A percentile compares a stretch with the other conserved stretches of the same genome.
These are phyloP conservation scores for Nudaria mundana DNA, from an alignment of 2,888 invertebrate genomes.

Conservation along the genomic window DNA sequence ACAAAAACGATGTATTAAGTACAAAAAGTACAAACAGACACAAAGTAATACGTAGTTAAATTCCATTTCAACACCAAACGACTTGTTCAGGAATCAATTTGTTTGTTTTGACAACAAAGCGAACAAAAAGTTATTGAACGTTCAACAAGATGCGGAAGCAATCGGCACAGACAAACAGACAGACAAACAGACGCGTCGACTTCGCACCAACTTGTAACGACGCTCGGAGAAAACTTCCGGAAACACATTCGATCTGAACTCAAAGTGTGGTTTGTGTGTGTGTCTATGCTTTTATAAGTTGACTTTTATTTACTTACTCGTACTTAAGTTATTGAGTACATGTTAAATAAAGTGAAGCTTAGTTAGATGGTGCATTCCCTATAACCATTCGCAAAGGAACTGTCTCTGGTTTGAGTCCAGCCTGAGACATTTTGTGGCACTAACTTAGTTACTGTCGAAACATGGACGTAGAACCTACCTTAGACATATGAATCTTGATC, in stretches of 20 bases:
- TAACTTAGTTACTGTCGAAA: no score
- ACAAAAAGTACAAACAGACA: no score
- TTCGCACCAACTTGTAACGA: neutral
- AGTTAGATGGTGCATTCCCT: no score
- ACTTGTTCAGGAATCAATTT: neutral
- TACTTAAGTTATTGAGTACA: no score
- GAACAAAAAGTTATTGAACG: neutral
- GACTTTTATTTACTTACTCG: no score
- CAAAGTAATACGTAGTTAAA: neutral
- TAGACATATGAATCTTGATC: no score
- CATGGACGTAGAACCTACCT: no score
- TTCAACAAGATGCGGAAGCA: neutral
- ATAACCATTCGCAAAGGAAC: no score
- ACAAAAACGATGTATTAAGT: no score
- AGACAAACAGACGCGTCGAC: neutral
- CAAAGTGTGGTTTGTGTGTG: neutral
- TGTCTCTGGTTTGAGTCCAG: no score
- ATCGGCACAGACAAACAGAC: neutral
- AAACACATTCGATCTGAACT: neutral
- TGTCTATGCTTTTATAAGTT: conserved; percentile 8
- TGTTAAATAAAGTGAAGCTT: no score
- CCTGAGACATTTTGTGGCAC: no score
- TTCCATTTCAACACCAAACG: neutral
- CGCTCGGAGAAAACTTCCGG: neutral
- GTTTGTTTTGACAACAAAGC: neutral